Conservation (phyloP, 2,797 vertebrate genomes). For the Typhlichthys subterraneus region DNA sequence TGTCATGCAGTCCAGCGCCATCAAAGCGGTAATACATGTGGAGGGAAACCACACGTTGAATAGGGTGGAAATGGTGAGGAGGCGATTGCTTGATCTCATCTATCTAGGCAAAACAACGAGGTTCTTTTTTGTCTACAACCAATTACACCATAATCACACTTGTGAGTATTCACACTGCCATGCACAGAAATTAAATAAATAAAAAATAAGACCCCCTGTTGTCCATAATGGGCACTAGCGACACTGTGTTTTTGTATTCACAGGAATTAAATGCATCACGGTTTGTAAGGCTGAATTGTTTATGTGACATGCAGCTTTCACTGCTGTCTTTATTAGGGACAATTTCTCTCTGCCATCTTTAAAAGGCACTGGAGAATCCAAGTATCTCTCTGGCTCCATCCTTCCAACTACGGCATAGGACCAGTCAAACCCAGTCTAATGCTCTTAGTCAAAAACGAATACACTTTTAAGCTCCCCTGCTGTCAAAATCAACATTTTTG, state of each 20-base stretch:
- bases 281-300: slow-evolving; percentile 74
- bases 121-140: slow-evolving; percentile 56
- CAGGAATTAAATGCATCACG: slow-evolving; percentile 78
- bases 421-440: too few relatives aligned
- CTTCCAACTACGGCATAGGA: slow-evolving; percentile 29
- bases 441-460: too few relatives aligned
- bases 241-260: slow-evolving; percentile 69
- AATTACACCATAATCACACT: slow-evolving; percentile 71
- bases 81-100: slow-evolving; percentile 69
- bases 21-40: slow-evolving; percentile 48
- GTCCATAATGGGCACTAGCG: slow-evolving; percentile 40
- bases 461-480: too few relatives aligned
- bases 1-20: slow-evolving; percentile 31
- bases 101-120: slow-evolving; percentile 44
- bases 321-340: slow-evolving; percentile 55
- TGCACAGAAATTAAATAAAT: slow-evolving; percentile 38
- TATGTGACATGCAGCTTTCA: slow-evolving; percentile 70
- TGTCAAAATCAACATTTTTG: too few relatives aligned
- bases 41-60: slow-evolving; percentile 47
- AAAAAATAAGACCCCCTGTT: slow-evolving; percentile 35
- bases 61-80: slow-evolving; percentile 54
- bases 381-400: slow-evolving; percentile 23
- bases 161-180: neutral
- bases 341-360: slow-evolving; percentile 47
- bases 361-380: slow-evolving; percentile 48